Evolutionary conservation across 2,888 invertebrate species (phyloP), one percentile per base, ranked within the genome.

Genomic region (Carcina quercana): DNA sequence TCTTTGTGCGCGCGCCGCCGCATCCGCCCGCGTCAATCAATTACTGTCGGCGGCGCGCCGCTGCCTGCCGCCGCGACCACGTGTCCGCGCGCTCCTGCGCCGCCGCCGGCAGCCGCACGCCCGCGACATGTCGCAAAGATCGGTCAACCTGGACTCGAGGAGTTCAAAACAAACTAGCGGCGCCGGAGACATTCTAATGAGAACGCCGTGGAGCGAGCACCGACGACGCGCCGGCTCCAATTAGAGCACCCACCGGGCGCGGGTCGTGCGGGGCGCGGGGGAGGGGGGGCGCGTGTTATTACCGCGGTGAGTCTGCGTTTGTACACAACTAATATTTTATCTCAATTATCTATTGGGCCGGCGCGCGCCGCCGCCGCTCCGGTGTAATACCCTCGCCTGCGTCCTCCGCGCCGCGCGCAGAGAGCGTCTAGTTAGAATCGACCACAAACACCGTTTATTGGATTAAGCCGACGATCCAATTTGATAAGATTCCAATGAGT

Each of bases 1-100:
- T 58, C 78, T 76, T 78, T 79, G 79, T 64, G 65, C 44, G 47
- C 46, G 63, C 59, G 49, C 50, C 41, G 35, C 59, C 51, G 49
- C 49, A 42, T 43, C 43, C 47, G 36, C 35, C 45, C 45, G 43
- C 42, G 34, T 37, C 37, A 37, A 37, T 37, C 37, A 37, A 33
- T 37, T 37, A 37, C 37, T 21, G 30, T 22, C 28, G 28, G 35
- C 20, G 25, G 26, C 20, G 12, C 12, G n/a, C n/a, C 24, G 15
- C 19, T 7, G 32, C 24, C n/a, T n/a, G 24, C 15, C 8, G 13
- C 17, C 5, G 27, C 2, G 17, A n/a, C 20, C 14, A 22, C 7
- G 15, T 15, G 11, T 10, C n/a, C n/a, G n/a, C n/a, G n/a, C n/a
- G n/a, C n/a, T n/a, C n/a, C n/a, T n/a, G n/a, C n/a, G n/a, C n/a